Conservation (phyloP, 1,140 invertebrate genomes). For the Drosophila nikananu region DNA sequence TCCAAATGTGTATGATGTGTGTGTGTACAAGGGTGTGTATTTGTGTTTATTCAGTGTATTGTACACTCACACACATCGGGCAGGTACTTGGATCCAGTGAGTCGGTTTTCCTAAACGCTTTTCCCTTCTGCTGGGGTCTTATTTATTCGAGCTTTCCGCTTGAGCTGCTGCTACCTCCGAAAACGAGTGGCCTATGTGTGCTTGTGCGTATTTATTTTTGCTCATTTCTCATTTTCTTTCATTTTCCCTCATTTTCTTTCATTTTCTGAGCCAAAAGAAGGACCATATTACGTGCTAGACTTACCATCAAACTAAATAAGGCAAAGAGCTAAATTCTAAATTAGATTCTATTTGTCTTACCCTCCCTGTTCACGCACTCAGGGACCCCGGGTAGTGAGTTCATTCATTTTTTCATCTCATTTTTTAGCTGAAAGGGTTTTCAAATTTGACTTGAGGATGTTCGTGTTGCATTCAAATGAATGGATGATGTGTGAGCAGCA, state of each 20-base stretch:
- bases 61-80: neutral
- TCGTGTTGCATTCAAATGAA: constrained; percentile 18
- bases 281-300: constrained; percentile 40
- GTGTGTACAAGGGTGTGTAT: constrained; percentile 29
- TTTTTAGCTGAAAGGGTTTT: constrained; percentile 17
- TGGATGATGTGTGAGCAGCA: constrained; percentile 30
- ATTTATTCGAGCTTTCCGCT: constrained; percentile 57
- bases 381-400: constrained; percentile 17
- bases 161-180: constrained; percentile 43
- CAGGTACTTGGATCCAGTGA: constrained; percentile 15
- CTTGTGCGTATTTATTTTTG: constrained; percentile 60
- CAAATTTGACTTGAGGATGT: constrained; percentile 28
- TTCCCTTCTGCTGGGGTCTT: constrained; percentile 35
- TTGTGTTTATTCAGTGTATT: constrained; percentile 58
- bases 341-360: constrained; percentile 64
- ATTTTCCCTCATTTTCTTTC: constrained; percentile 59
- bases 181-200: constrained; percentile 46
- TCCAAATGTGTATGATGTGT: constrained; percentile 15
- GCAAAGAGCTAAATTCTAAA: constrained; percentile 55
- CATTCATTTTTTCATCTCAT: constrained; percentile 22
- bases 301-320: constrained; percentile 53
- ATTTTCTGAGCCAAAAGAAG: constrained; percentile 37
- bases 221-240: constrained; percentile 73
- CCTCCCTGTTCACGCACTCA: neutral
- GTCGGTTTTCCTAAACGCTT: constrained; percentile 34